phyloP scores from a whole-genome alignment of 2,113 vertebrate species.

The Corapipo altera region DNA sequence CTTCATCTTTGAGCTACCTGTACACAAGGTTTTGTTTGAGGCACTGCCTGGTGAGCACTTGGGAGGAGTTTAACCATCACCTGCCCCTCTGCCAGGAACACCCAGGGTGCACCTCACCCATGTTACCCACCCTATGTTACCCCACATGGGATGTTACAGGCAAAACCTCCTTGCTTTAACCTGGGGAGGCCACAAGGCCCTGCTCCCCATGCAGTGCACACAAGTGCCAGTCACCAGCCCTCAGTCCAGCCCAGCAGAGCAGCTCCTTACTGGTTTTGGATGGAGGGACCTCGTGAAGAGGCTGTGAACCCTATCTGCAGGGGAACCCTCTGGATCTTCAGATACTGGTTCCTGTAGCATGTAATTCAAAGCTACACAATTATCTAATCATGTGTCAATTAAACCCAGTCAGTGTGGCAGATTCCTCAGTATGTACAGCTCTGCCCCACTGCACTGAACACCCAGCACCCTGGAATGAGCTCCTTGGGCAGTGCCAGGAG shows the following conservation, averaged over 20 bases:
- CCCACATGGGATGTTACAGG: not conserved
- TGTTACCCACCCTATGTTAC: not conserved
- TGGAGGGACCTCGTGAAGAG: not conserved
- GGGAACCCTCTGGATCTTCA: not conserved
- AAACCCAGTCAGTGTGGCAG: not conserved
- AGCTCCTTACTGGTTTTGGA: not conserved
- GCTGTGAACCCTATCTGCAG: not conserved
- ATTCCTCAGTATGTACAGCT: not conserved
- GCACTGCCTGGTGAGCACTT: not conserved
- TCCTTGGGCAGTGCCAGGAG: not conserved
- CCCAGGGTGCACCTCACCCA: not conserved
- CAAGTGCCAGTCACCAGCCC: not conserved
- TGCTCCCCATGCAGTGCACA: rapidly evolving
- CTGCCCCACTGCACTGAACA: not conserved
- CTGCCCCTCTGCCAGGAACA: not conserved
- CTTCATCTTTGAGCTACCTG: not conserved
- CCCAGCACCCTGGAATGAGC: not conserved
- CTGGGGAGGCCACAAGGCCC: not conserved
- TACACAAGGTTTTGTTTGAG: not conserved
- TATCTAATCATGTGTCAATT: not conserved
- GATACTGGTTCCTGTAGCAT: not conserved
- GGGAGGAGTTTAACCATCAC: not conserved
- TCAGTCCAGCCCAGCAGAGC: not conserved
- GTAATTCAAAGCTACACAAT: not conserved
- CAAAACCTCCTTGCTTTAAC: not conserved